These are phyloP conservation scores for Hydrotaea cyrtoneurina DNA, from an alignment of 2,888 invertebrate genomes.

Conservation along the genomic window DNA sequence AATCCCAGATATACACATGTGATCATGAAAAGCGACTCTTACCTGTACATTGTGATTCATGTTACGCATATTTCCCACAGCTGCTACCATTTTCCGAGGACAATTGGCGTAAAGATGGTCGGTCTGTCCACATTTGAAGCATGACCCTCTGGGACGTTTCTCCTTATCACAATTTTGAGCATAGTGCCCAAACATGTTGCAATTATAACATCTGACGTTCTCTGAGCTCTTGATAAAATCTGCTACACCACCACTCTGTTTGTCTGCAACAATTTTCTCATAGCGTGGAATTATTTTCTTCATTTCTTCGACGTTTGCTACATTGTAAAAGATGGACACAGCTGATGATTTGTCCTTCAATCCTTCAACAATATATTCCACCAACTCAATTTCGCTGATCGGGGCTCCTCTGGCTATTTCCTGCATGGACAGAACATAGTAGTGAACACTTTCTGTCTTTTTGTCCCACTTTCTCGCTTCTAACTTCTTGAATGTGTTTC, in stretches of 20 bases:
- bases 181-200: background rate
- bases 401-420: too few relatives aligned
- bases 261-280: background rate
- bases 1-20: background rate
- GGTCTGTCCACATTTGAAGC: background rate
- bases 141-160: background rate
- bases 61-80: too few relatives aligned
- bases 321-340: too few relatives aligned
- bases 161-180: background rate
- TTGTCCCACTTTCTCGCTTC: too few relatives aligned
- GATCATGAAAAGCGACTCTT: background rate
- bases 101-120: background rate
- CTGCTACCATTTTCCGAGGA: background rate
- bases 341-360: background rate
- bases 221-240: too few relatives aligned
- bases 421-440: too few relatives aligned
- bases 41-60: too few relatives aligned
- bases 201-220: background rate
- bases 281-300: background rate
- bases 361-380: background rate
- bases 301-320: background rate
- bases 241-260: background rate
- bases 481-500: too few relatives aligned
- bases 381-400: too few relatives aligned
- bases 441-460: too few relatives aligned